Evolutionary conservation across 2,888 invertebrate species (phyloP).

Genomic region (Tridacna crocea): DNA sequence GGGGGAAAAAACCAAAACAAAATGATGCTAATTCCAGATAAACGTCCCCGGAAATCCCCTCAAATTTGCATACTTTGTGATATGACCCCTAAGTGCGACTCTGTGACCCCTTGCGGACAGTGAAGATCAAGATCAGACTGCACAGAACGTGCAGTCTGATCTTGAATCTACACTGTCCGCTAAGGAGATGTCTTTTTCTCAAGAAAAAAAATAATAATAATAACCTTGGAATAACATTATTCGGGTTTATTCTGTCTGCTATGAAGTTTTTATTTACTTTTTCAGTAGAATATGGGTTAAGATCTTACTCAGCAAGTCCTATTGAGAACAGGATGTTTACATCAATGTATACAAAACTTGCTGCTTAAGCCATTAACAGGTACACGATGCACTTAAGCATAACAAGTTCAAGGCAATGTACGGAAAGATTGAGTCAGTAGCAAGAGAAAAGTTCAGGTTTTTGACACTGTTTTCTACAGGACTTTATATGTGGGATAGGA

Average conservation of each 20-base stretch:
- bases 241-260: too few relatives aligned
- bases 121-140: too few relatives aligned
- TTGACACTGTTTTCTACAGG: neutral
- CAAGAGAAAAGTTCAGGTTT: neutral
- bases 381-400: neutral
- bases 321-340: neutral
- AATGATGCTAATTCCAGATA: neutral
- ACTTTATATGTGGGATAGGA: neutral
- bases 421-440: neutral
- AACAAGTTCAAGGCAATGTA: neutral
- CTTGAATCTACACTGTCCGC: too few relatives aligned
- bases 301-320: neutral
- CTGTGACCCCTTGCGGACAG: too few relatives aligned
- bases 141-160: too few relatives aligned
- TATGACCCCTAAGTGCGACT: too few relatives aligned
- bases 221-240: too few relatives aligned
- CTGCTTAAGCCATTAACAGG: neutral
- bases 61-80: neutral
- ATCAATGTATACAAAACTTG: neutral
- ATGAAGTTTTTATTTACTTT: too few relatives aligned
- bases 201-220: too few relatives aligned
- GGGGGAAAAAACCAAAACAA: neutral
- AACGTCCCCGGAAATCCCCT: neutral
- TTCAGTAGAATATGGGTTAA: too few relatives aligned
- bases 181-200: too few relatives aligned